Base-by-base conservation (phyloP, 2,113 vertebrate species). In the Ciconia maguari region DNA sequence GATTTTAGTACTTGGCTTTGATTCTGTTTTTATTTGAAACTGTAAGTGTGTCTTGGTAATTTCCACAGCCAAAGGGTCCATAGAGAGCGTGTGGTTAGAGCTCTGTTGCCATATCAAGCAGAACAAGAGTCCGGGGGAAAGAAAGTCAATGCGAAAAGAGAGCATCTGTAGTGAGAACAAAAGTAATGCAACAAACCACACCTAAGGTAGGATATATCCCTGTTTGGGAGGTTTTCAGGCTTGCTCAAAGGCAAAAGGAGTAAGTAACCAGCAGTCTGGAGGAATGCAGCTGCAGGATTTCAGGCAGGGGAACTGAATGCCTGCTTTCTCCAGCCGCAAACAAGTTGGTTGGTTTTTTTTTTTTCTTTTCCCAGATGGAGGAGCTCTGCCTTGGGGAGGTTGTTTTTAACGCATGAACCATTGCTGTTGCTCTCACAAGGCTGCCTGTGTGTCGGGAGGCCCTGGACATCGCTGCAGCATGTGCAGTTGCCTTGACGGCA, bases 391-490 rank as follows among this genome's bases (percentile, higher is more conserved):
- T 66, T 15, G 5, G 8, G 36, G 57, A 83, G 9, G 21, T 66
- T 46, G 16, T 66, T 92, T 69, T 58, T 61, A 30, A 11, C 25
- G 2, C 0, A 0, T 11, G 17, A 65, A 22, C 19, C 1, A 1
- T 55, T 48, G 25, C 30, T 46, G 60, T 16, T 79, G 44, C 38
- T 69, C 76, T 74, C 38, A 22, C 11, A n/a, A 60, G 26, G 42
- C 79, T 64, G 38, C 30, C 44, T 11, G 32, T 27, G 41, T 57
- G 48, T 57, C 6, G 0, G 42, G 49, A 80, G 62, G 75, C 55
- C 22, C 20, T 14, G 25, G 27, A 11, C 9, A 4, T 64, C 1
- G 0, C n/a, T 49, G 30, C 42, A 62, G 48, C 2, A 0, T 0
- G 1, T 16, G 16, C 10, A 17, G 36, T 66, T 1, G 1, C 36